Base-by-base conservation (phyloP, 2,888 invertebrate species). In the Agrenia bidenticulata region DNA sequence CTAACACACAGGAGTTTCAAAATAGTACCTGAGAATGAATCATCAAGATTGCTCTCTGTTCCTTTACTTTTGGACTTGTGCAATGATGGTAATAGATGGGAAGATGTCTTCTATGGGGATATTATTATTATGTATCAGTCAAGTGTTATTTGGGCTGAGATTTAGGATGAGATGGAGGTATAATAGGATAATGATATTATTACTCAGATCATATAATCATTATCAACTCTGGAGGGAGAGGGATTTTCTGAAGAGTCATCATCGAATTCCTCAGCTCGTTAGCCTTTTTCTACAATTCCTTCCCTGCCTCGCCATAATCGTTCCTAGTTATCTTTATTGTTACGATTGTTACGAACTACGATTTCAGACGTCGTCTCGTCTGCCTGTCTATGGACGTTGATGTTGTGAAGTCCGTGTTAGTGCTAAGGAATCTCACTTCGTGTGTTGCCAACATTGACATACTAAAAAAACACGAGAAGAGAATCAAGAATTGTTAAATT, bases 131-230 rank as follows among this genome's bases (percentile, higher is more conserved):
- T 45, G 45, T 45, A 45, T 45, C 45, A 45, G 19, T 45, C 15
- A 15, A 45, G 45, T 45, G 45, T 45, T 45, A 45, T 45, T 45
- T 45, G 2, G 45, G 9, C 19, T 5, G 19, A 15, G 19, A 45
- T 5, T 17, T 17, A 45, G 45, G 19, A 45, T 45, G 45, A n/a
- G 5, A 45, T 45, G 9, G 19, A 45, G 45, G 45, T 45, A 39
- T 57, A 45, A 58, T 58, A 58, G 49, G 58, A 49, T 58, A 58
- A 58, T 58, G 58, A 58, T 58, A 58, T 58, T 58, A 58, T 58
- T 58, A 45, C 49, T 27, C 15, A 58, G 58, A 58, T 58, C 58
- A 24, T 58, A 49, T 49, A 45, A 58, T 58, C 58, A 58, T 58
- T 58, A 58, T 58, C 58, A 58, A 45, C 58, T 58, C 49, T 58